These are phyloP conservation scores for Bubo scandiacus DNA, from an alignment of 2,113 vertebrate species.

Conservation along the genomic window DNA sequence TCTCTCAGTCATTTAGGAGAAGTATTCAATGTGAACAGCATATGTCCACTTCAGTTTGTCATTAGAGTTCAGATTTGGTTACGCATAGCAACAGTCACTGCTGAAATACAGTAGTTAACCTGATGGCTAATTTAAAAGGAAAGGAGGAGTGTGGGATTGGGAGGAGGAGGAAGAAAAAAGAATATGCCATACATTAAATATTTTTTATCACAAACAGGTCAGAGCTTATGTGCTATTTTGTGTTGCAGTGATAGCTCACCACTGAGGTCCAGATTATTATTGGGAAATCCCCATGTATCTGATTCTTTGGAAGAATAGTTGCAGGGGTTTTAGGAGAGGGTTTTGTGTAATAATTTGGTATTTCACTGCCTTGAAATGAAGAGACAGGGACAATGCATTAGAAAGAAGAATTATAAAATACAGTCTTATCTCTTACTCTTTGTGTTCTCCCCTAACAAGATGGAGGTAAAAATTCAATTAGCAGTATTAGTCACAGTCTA, in stretches of 20 bases:
- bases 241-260: neutral
- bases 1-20: neutral
- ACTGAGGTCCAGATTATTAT: neutral
- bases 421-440: neutral
- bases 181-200: neutral
- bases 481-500: slow-evolving; percentile 25
- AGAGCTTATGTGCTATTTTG: neutral
- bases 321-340: neutral
- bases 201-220: neutral
- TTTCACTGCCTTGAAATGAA: neutral
- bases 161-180: neutral
- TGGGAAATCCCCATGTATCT: neutral
- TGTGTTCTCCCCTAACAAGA: neutral
- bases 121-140: neutral
- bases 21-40: neutral
- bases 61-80: neutral
- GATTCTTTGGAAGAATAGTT: neutral
- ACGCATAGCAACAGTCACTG: neutral
- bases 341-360: neutral
- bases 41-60: neutral
- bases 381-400: neutral
- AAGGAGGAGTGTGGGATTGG: neutral
- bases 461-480: slow-evolving; percentile 45
- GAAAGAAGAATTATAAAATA: neutral
- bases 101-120: neutral